Percentiles rank a stretch among this genome's conserved stretches.
Evolutionary conservation across 1,140 invertebrate species (phyloP).

Genomic region (Atta texana): DNA sequence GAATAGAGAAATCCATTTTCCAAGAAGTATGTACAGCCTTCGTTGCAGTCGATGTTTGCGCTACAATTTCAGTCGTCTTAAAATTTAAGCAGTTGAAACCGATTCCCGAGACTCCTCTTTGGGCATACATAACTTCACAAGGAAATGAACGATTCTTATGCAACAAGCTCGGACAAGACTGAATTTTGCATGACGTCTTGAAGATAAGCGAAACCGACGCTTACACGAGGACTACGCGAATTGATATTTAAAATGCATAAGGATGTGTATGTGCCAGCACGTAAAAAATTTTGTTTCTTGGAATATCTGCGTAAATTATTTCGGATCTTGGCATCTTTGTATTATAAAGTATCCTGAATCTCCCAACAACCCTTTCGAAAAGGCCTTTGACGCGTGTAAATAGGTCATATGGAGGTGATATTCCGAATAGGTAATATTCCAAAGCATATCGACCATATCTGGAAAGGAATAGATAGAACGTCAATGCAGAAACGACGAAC

Average conservation of each 20-base stretch:
- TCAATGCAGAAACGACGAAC: neutral
- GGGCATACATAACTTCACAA: conserved; percentile 21
- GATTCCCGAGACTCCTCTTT: conserved; percentile 46
- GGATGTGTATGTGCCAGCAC: neutral
- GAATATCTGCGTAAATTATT: conserved; percentile 18
- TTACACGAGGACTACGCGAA: neutral
- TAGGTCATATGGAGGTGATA: conserved; percentile 18
- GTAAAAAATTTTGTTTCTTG: neutral
- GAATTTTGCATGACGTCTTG: conserved; percentile 57
- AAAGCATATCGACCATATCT: conserved; percentile 38
- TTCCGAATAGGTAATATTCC: conserved; percentile 49
- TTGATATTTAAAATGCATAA: conserved; percentile 45
- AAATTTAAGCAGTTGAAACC: conserved; percentile 62
- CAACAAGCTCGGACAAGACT: conserved; percentile 25
- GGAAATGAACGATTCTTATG: conserved; percentile 64
- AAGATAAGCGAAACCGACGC: conserved; percentile 39
- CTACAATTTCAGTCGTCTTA: conserved; percentile 62
- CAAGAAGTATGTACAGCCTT: neutral
- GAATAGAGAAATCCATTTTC: conserved; percentile 48
- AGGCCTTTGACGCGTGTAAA: neutral
- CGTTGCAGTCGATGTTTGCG: conserved; percentile 53
- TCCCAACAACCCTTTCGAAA: conserved; percentile 11
- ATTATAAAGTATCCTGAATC: too few relatives aligned
- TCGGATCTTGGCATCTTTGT: neutral
- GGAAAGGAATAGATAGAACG: conserved; percentile 36